Conservation (phyloP, 2,888 invertebrate species). For the Lacanobia wlatinum region DNA sequence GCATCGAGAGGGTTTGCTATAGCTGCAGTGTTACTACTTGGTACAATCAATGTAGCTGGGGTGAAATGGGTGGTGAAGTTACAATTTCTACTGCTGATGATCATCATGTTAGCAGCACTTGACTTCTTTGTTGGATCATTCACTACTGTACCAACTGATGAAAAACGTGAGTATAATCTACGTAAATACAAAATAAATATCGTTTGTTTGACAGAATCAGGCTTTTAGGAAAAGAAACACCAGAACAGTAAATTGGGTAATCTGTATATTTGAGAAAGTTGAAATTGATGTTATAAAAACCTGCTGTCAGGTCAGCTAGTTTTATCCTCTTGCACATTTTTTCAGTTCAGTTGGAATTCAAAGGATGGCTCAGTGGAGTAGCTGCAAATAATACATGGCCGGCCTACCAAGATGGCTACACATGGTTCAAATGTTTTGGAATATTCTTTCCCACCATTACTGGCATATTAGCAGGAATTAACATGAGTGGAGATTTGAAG, state of each 20-base stretch:
- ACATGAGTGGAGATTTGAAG: constrained; percentile 99
- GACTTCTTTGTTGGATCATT: constrained; percentile 99
- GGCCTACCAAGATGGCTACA: constrained; percentile 94
- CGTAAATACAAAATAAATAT: no score
- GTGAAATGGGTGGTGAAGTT: constrained; percentile 99
- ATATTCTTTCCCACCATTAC: constrained; percentile 99
- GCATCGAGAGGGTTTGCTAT: constrained; percentile 97
- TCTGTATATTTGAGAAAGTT: no score
- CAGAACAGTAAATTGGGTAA: no score
- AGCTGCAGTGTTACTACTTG: constrained; percentile 95
- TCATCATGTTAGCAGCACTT: constrained; percentile 96
- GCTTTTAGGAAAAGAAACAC: no score
- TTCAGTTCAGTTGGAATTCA: constrained; percentile 91
- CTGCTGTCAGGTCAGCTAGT: no score
- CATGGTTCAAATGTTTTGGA: constrained; percentile 99
- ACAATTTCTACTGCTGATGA: constrained; percentile 96
- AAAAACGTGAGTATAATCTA: constrained; percentile 90
- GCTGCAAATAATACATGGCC: constrained; percentile 96
- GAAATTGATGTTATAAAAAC: no score
- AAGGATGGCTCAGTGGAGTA: constrained; percentile 96
- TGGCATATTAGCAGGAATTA: constrained; percentile 98
- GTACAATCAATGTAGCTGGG: constrained; percentile 98
- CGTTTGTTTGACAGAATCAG: no score
- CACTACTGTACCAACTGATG: constrained; percentile 90
- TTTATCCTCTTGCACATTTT: background rate